Conservation (phyloP, 1,140 invertebrate species). For the Ruditapes philippinarum region DNA sequence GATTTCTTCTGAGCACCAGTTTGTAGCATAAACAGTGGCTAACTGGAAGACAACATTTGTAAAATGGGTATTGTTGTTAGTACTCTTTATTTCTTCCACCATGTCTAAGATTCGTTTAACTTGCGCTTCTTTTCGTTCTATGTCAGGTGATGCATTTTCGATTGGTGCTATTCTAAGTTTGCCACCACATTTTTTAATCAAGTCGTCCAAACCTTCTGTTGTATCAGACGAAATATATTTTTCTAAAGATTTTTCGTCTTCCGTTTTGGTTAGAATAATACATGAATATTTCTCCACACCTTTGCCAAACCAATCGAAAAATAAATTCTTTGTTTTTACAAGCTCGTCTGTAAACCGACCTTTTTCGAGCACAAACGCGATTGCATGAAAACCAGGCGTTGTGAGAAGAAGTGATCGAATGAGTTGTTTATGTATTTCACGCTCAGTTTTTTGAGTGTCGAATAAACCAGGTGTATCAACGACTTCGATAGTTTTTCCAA, state of each 20-base stretch:
- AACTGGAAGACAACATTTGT: not conserved
- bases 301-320: conserved; percentile 49
- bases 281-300: conserved; percentile 39
- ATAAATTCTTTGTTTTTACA: conserved; percentile 27
- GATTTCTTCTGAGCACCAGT: not conserved
- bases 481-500: conserved; percentile 3
- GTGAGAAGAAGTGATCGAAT: not conserved
- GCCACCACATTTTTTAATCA: not conserved
- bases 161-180: not conserved
- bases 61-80: not conserved
- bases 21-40: not conserved
- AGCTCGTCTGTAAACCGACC: conserved; percentile 41
- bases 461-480: conserved; percentile 53
- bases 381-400: conserved; percentile 50
- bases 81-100: not conserved
- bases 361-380: not conserved
- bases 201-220: not conserved
- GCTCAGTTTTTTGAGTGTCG: conserved; percentile 21
- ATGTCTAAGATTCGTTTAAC: not conserved
- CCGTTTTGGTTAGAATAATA: conserved; percentile 33
- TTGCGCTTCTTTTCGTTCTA: not conserved
- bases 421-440: not conserved
- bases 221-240: not conserved
- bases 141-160: not conserved
- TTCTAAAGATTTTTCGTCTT: not conserved